Evolutionary conservation across 2,113 vertebrate genomes (phyloP), one percentile per base, ranked within the genome.

Genomic region (Sinocyclocheilus rhinocerous): DNA sequence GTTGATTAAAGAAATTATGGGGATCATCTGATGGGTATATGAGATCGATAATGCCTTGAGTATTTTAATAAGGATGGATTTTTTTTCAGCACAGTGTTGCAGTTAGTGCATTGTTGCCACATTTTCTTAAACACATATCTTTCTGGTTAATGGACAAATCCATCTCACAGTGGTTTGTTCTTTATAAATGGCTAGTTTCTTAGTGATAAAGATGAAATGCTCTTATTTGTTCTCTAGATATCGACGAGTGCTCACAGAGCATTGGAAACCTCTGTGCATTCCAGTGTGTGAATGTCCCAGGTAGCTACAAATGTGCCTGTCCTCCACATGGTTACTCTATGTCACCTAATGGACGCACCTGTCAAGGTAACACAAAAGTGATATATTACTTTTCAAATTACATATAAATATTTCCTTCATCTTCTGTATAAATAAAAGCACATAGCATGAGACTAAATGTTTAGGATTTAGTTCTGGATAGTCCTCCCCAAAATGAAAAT

Each of bases 301-400:
- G 98, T 45, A 99, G 97, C 91, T 99, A 98, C 85, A 95, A 96
- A 85, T 99, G 97, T 8, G 93, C 96, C 0, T 99, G 98, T 67
- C 97, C 98, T 0, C 95, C 96, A 88, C 91, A 92, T 29, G 97
- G 98, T 67, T 99, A 97, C 72, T 92, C 94, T 70, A 95, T 97
- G 94, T 94, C 95, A 18, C 92, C 95, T 88, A 98, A 97, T 0
- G 96, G 97, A 91, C 95, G 94, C 88, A 96, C 96, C 33, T 99
- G 98, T 92, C 95, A 93, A 94, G 97, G 98, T 99, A 90, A 95
- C 6, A 36, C 26, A 67, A 15, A 57, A 42, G 18, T 36, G 33
- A 61, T 59, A 4, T 75, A 80, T 39, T 10, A 36, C 15, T 61
- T 39, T 65, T 45, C 70, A 39, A n/a, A 13, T 15, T 39, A n/a